phyloP scores from a whole-genome alignment of 1,140 invertebrate genomes.

The Stenopsyche tienmushanensis region DNA sequence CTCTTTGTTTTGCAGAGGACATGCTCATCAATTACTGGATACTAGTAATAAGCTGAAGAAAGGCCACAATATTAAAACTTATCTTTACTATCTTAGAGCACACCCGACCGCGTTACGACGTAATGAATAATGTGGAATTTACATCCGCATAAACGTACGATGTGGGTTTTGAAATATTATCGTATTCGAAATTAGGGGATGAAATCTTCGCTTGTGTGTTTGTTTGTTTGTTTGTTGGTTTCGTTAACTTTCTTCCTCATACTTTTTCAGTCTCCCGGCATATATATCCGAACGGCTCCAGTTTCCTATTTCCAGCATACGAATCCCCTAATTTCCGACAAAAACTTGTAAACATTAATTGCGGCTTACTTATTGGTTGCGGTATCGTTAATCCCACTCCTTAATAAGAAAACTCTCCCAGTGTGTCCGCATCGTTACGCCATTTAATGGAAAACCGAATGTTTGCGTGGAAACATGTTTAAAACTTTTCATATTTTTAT shows the following conservation, averaged over 20 bases:
- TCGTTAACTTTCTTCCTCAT: background rate
- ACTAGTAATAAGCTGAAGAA: no score
- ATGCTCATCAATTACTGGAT: no score
- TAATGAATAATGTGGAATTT: no score
- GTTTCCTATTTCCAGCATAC: slow-evolving; percentile 9
- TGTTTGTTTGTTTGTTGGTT: background rate
- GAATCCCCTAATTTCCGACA: slow-evolving; percentile 29
- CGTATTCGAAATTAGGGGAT: background rate
- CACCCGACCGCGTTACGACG: no score
- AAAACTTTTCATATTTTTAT: no score
- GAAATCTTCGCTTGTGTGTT: background rate
- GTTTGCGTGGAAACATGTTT: background rate
- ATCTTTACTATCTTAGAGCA: no score
- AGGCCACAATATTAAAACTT: no score
- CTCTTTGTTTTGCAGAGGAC: no score
- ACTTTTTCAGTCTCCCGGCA: background rate
- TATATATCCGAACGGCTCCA: background rate
- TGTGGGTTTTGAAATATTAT: background rate
- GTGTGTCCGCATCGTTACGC: background rate
- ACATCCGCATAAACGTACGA: no score
- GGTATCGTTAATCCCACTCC: slow-evolving; percentile 24
- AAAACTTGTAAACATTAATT: slow-evolving; percentile 30
- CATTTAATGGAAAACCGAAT: background rate
- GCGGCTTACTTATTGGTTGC: slow-evolving; percentile 28
- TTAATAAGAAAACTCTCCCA: slow-evolving; percentile 22